phyloP scores from a whole-genome alignment of 2,113 vertebrate species.

The Butorides virescens region DNA sequence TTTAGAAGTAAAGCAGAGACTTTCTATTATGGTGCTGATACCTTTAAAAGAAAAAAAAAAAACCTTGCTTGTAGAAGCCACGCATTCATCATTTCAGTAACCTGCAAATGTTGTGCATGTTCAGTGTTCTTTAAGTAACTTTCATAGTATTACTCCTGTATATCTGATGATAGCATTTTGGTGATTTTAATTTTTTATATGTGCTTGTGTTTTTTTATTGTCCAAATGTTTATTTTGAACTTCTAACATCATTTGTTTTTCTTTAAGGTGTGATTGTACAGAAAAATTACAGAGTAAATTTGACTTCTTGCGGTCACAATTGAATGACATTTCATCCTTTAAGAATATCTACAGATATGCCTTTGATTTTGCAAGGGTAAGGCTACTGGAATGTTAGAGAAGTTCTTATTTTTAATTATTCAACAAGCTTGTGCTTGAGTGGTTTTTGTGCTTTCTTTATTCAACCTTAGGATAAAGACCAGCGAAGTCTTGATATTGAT shows the following conservation, averaged over 20 bases:
- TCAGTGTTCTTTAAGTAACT: neutral
- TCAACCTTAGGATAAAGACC: conserved; percentile 88
- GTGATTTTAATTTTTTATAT: neutral
- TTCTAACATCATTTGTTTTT: neutral
- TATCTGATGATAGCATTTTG: neutral
- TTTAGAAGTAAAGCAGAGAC: neutral
- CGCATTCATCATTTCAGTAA: neutral
- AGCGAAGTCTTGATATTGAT: conserved; percentile 95
- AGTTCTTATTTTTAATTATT: neutral
- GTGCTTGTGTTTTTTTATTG: neutral
- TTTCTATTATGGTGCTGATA: neutral
- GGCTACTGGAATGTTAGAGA: conserved; percentile 29
- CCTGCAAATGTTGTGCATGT: neutral
- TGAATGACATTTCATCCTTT: conserved; percentile 90
- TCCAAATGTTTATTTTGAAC: neutral
- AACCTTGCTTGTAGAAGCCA: neutral
- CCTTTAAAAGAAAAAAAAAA: neutral
- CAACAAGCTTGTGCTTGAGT: neutral
- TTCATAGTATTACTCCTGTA: neutral
- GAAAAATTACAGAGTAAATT: conserved; percentile 92
- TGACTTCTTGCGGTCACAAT: conserved; percentile 87
- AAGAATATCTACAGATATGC: conserved; percentile 99
- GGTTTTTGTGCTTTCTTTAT: conserved; percentile 3
- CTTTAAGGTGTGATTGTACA: conserved; percentile 90
- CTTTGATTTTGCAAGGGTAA: conserved; percentile 96